A percentile compares a stretch with the other conserved stretches of the same genome.
Conservation (phyloP, 1,140 invertebrate genomes). For the Charaxes varanes region DNA sequence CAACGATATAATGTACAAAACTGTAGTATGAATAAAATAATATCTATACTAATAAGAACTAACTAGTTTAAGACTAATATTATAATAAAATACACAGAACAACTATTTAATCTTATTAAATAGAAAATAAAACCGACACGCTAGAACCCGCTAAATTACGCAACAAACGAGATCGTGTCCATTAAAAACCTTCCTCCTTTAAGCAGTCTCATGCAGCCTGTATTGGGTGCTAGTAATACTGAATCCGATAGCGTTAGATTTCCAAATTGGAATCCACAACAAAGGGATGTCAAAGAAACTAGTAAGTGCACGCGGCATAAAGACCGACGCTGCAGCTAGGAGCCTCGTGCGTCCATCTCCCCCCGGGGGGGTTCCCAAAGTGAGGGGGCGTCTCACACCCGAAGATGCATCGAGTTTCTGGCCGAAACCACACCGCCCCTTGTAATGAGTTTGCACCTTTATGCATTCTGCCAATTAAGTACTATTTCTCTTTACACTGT, state of each 20-base stretch:
- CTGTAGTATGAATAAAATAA: no score
- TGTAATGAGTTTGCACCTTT: conserved; percentile 61
- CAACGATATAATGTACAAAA: no score
- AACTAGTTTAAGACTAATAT: no score
- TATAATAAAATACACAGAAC: no score
- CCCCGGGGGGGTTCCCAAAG: conserved; percentile 44
- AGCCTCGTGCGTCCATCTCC: conserved; percentile 68
- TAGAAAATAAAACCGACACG: no score
- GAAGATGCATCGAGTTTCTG: conserved; percentile 66
- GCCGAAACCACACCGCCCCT: conserved; percentile 58
- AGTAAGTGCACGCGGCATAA: conserved; percentile 68
- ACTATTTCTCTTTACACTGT: conserved; percentile 27
- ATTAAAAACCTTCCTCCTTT: no score
- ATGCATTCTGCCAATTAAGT: conserved; percentile 33
- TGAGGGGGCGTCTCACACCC: conserved; percentile 50
- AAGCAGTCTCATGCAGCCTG: conserved; percentile 9
- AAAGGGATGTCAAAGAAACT: conserved; percentile 71
- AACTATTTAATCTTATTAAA: no score
- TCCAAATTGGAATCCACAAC: conserved; percentile 69
- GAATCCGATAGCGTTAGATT: conserved; percentile 39
- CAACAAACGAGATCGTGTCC: no score
- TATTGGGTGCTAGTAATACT: conserved; percentile 21
- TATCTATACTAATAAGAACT: no score
- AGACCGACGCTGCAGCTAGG: conserved; percentile 57
- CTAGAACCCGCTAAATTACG: no score